Evolutionary conservation across 2,113 vertebrate genomes (phyloP), one percentile per base, ranked within the genome.

Genomic region (Ophthalmolycus amberensis): DNA sequence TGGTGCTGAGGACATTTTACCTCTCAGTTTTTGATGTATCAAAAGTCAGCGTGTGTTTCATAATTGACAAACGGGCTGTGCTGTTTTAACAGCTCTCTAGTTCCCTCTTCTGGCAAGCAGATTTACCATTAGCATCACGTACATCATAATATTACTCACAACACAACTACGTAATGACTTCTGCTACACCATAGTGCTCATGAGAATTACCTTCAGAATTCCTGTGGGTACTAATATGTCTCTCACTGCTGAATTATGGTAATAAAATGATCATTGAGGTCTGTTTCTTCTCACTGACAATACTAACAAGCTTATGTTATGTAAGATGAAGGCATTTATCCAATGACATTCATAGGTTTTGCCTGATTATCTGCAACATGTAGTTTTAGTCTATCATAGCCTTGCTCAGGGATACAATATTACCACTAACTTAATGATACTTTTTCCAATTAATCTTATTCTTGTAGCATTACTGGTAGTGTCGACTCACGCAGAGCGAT

Each of bases 81-180:
- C 29, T 58, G 54, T 71, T 84, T 85, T 78, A 54, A 75, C 72
- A 86, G 90, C 83, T 76, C 92, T 94, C 87, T 93, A 82, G 89
- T 85, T 93, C 93, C 93, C 94, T 94, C 94, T 93, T 63, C 90
- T 95, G 94, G 94, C 84, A 72, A 83, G 58, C 34, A 56, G 40
- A 64, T 76, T 58, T 16, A 69, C 22, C 60, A 63, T 29, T 29
- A 60, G 60, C 37, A 15, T 71, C 12, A 60, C 25, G 25, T n/a
- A 40, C 16, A 34, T 75, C 9, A 32, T 34, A 42, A 42, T 38
- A 70, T 46, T 56, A 59, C 46, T 29, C 6, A 25, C n/a, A 72
- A 69, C 18, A 42, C 22, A 37, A 20, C 58, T 32, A 22, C 29
- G 3, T 32, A 50, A 69, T 25, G 54, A 70, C 22, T 65, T 20